A percentile compares a stretch with the other conserved stretches of the same genome.
Evolutionary conservation across 2,888 invertebrate species (phyloP).

Genomic region (Acronicta alni): DNA sequence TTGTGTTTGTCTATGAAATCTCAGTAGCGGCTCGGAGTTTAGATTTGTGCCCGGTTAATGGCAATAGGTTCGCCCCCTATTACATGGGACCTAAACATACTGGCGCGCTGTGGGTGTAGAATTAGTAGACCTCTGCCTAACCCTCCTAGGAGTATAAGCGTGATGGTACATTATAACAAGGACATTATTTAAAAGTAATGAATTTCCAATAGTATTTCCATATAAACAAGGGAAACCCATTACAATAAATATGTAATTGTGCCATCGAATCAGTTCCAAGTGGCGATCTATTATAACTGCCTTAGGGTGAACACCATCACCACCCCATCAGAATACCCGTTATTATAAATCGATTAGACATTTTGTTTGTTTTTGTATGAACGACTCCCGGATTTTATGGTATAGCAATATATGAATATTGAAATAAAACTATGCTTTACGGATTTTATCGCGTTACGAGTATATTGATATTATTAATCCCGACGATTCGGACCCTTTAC

Average conservation of each 20-base stretch:
- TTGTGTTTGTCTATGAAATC: no score
- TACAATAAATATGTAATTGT: slow-evolving; percentile 42
- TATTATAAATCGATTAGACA: slow-evolving; percentile 60
- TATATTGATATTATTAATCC: no score
- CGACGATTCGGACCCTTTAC: no score
- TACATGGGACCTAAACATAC: no score
- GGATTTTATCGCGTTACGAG: no score
- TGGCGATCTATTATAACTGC: slow-evolving; percentile 43
- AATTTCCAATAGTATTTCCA: slow-evolving; percentile 35
- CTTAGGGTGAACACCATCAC: slow-evolving; percentile 1
- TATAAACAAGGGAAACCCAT: slow-evolving; percentile 37
- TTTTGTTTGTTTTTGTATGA: slow-evolving; percentile 48
- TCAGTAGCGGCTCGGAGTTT: no score
- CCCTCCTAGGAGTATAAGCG: no score
- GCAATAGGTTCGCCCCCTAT: no score
- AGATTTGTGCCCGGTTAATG: no score
- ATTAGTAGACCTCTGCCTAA: no score
- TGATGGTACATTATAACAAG: no score
- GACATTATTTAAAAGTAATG: slow-evolving; percentile 19
- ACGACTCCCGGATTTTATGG: slow-evolving; percentile 4
- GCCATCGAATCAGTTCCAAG: slow-evolving; percentile 20
- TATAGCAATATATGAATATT: not conserved
- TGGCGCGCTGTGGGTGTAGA: no score
- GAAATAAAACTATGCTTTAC: not conserved
- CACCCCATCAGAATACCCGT: slow-evolving; percentile 33